Evolutionary conservation across 2,888 invertebrate species (phyloP).

Genomic region (Papilio demoleus): DNA sequence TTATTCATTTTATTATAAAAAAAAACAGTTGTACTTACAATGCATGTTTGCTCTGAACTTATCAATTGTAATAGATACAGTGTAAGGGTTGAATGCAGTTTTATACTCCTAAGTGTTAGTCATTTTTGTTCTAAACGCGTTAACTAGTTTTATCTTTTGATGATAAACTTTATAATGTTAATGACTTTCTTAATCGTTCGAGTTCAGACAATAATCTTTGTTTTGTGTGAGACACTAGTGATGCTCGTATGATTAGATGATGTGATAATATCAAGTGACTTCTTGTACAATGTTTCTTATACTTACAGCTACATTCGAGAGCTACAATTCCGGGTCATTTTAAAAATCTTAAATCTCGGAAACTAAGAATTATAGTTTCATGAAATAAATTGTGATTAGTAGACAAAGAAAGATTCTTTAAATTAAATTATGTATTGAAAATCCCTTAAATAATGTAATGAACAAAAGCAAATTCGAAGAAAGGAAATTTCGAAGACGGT

Average conservation of each 20-base stretch:
- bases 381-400: too few relatives aligned
- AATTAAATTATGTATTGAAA: too few relatives aligned
- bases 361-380: too few relatives aligned
- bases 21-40: background rate
- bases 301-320: too few relatives aligned
- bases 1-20: constrained; percentile 6
- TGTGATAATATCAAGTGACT: background rate
- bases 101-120: constrained; percentile 16
- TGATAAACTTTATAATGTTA: constrained; percentile 5
- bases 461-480: too few relatives aligned
- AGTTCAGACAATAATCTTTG: background rate
- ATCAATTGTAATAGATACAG: constrained; percentile 16
- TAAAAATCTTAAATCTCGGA: too few relatives aligned
- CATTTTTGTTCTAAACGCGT: background rate
- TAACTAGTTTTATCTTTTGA: background rate
- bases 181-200: constrained; percentile 15
- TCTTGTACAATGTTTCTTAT: background rate
- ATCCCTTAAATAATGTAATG: too few relatives aligned
- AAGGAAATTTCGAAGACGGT: too few relatives aligned
- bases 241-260: constrained; percentile 7
- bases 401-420: too few relatives aligned
- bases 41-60: constrained; percentile 6
- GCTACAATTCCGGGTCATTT: too few relatives aligned
- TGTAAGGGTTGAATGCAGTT: constrained; percentile 3
- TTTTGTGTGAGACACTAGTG: background rate